Conservation (phyloP, 1,140 invertebrate genomes). For the Spodoptera frugiperda region DNA sequence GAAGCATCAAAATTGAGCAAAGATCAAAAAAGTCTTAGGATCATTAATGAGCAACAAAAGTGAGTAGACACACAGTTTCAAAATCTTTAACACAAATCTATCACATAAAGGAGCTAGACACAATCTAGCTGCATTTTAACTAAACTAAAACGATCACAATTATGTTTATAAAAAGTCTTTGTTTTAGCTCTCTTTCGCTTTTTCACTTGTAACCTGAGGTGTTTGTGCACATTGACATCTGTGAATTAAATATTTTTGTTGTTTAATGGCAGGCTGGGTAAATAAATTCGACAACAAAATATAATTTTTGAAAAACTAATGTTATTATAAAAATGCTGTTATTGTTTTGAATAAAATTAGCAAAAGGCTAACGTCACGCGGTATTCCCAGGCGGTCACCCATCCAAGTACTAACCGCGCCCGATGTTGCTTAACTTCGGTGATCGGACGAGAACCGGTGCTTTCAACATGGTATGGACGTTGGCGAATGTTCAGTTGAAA, state of each 20-base stretch:
- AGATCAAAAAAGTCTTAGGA: neutral
- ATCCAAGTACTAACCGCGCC: slow-evolving; percentile 58
- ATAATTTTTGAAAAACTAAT: no score
- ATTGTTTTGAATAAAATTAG: neutral
- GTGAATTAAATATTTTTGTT: no score
- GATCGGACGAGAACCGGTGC: slow-evolving; percentile 60
- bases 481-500: slow-evolving; percentile 10
- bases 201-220: slow-evolving; percentile 50
- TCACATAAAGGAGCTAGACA: slow-evolving; percentile 26
- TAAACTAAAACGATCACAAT: slow-evolving; percentile 51
- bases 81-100: slow-evolving; percentile 5
- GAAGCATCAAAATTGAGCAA: no score
- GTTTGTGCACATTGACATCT: no score
- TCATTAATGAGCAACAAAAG: neutral
- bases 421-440: slow-evolving; percentile 60
- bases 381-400: slow-evolving; percentile 42
- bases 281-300: no score
- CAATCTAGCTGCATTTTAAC: slow-evolving; percentile 5
- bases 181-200: slow-evolving; percentile 67
- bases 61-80: slow-evolving; percentile 22
- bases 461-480: slow-evolving; percentile 64
- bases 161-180: slow-evolving; percentile 18
- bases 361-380: neutral
- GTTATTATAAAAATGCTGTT: no score
- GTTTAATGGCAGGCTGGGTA: no score